A percentile compares a stretch with the other conserved stretches of the same genome.
Evolutionary conservation across 1,140 invertebrate genomes (phyloP).

Genomic region (Anoplolepis gracilipes): DNA sequence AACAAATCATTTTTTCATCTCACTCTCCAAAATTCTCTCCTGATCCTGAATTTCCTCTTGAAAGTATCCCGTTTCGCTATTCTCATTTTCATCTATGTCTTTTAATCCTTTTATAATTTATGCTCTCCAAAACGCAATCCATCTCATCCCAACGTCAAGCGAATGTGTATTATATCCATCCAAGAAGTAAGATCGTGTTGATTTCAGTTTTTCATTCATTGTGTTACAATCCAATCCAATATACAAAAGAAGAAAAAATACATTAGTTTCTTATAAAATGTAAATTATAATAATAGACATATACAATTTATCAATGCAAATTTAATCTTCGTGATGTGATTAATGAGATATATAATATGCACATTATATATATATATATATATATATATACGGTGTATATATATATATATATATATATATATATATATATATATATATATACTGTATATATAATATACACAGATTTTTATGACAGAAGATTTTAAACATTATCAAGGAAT

Average conservation of each 20-base stretch:
- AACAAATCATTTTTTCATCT: constrained; percentile 71
- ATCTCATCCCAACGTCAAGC: constrained; percentile 80
- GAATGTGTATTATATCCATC: constrained; percentile 85
- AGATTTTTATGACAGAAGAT: constrained; percentile 21
- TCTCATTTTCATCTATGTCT: constrained; percentile 73
- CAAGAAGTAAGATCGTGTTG: constrained; percentile 86
- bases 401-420: no score
- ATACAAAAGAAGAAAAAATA: constrained; percentile 87
- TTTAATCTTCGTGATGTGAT: constrained; percentile 65
- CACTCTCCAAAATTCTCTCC: constrained; percentile 69
- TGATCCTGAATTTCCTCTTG: constrained; percentile 80
- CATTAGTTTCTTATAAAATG: constrained; percentile 83
- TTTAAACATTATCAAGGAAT: background rate
- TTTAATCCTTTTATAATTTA: constrained; percentile 77
- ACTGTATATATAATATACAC: constrained; percentile 1
- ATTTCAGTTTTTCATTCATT: constrained; percentile 87
- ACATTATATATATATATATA: background rate
- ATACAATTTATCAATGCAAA: constrained; percentile 74
- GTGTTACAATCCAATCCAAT: constrained; percentile 86
- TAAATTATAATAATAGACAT: constrained; percentile 68
- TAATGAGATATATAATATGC: background rate
- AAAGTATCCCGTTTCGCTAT: constrained; percentile 76
- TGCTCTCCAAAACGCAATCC: constrained; percentile 81
- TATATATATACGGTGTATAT: constrained; percentile 28
- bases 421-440: background rate